Conservation (phyloP, 2,113 vertebrate species). For the Dendrocopos noguchii region DNA sequence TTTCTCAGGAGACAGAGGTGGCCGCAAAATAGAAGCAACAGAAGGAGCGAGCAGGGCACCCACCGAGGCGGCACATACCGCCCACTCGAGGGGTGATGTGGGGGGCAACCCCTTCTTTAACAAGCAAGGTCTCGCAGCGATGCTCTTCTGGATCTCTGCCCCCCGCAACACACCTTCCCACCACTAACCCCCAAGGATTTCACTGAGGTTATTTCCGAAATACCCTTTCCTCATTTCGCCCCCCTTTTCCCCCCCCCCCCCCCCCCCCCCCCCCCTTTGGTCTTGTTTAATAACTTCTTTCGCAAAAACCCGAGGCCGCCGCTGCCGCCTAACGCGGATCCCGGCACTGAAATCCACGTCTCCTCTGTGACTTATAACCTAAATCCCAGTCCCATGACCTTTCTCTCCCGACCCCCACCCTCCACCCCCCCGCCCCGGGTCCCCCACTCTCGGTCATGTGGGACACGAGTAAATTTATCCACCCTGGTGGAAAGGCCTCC, state of each 20-base stretch:
- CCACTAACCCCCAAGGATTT: background rate
- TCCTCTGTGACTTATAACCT: constrained; percentile 47
- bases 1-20: background rate
- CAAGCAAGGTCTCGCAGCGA: background rate
- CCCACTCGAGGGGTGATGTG: background rate
- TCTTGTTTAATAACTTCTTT: background rate
- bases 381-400: constrained; percentile 65
- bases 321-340: constrained; percentile 31
- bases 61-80: too few species aligned
- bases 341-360: constrained; percentile 31
- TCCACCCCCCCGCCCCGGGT: background rate
- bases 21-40: background rate
- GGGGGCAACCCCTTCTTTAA: background rate
- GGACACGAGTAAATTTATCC: constrained; percentile 49
- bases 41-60: background rate
- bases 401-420: background rate
- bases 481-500: constrained; percentile 49
- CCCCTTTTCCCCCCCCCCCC: accelerated
- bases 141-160: background rate
- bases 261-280: accelerated
- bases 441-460: constrained; percentile 41
- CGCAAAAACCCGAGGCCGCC: background rate
- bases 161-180: background rate
- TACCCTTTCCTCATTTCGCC: too few species aligned
- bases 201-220: background rate